These are phyloP conservation scores for Bombus superbus DNA, from an alignment of 1,140 invertebrate species.

Conservation along the genomic window DNA sequence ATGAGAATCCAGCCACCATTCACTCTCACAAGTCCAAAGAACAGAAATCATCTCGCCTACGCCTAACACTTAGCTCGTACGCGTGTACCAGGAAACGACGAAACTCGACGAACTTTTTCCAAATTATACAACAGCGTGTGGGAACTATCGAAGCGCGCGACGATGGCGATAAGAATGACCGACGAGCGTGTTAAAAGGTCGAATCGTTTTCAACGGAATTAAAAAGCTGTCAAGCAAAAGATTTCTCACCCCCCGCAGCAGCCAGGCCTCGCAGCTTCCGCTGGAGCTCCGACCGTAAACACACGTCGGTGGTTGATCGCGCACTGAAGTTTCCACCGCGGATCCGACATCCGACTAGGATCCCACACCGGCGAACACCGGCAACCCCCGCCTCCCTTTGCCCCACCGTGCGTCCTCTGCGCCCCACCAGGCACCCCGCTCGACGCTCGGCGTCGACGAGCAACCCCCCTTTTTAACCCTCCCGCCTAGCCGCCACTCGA, in stretches of 20 bases:
- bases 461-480: slow-evolving; percentile 64
- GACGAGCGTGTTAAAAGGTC: too few relatives aligned
- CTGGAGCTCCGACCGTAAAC: slow-evolving; percentile 76
- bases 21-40: too few relatives aligned
- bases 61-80: too few relatives aligned
- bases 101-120: too few relatives aligned
- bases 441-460: slow-evolving; percentile 45
- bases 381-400: slow-evolving; percentile 67
- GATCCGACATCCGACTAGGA: slow-evolving; percentile 69
- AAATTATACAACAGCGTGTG: too few relatives aligned
- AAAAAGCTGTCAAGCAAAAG: slow-evolving; percentile 28
- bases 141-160: too few relatives aligned
- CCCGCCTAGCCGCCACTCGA: slow-evolving; percentile 58
- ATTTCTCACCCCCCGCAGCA: slow-evolving; percentile 65
- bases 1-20: too few relatives aligned
- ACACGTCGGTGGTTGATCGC: slow-evolving; percentile 78
- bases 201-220: not conserved
- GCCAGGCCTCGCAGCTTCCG: slow-evolving; percentile 70
- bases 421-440: slow-evolving; percentile 49
- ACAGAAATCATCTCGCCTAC: too few relatives aligned
- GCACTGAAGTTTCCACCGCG: slow-evolving; percentile 76
- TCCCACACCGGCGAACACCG: slow-evolving; percentile 54
- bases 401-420: slow-evolving; percentile 48
- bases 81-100: too few relatives aligned
- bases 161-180: too few relatives aligned